These are phyloP conservation scores for Dicyrtomina minuta DNA, from an alignment of 2,888 invertebrate genomes.

Conservation along the genomic window DNA sequence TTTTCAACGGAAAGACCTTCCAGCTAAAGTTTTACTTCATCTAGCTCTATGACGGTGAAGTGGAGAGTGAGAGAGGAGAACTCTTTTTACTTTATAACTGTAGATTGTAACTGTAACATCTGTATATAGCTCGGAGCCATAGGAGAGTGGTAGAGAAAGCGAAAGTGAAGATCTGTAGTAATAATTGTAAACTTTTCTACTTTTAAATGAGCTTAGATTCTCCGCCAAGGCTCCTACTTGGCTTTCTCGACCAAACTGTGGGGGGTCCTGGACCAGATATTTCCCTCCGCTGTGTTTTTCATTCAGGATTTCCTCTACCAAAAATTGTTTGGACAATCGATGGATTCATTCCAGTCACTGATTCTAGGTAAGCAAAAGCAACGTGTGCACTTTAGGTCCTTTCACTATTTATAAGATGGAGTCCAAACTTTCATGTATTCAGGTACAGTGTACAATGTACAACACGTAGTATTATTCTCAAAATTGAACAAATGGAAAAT, in stretches of 20 bases:
- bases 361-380: constrained; percentile 57
- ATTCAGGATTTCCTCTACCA: constrained; percentile 73
- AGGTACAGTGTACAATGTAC: not conserved
- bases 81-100: too few relatives aligned
- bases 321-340: constrained; percentile 74
- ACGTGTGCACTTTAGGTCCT: not conserved
- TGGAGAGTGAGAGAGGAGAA: too few relatives aligned
- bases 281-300: constrained; percentile 72
- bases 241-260: constrained; percentile 72
- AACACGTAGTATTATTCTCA: not conserved
- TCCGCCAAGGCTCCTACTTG: constrained; percentile 71
- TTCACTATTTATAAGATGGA: too few relatives aligned
- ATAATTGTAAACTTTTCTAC: constrained; percentile 27
- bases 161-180: not conserved
- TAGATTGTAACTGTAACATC: too few relatives aligned
- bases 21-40: too few relatives aligned
- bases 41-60: too few relatives aligned
- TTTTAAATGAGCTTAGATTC: constrained; percentile 62
- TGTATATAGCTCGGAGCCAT: too few relatives aligned
- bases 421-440: not conserved
- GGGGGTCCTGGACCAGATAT: constrained; percentile 76
- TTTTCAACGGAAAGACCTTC: too few relatives aligned
- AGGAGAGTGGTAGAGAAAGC: too few relatives aligned
- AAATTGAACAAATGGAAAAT: too few relatives aligned
- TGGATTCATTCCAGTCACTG: constrained; percentile 66